Evolutionary conservation across 2,888 invertebrate species (phyloP).

Genomic region (Gastracanthus pulcherrimus): DNA sequence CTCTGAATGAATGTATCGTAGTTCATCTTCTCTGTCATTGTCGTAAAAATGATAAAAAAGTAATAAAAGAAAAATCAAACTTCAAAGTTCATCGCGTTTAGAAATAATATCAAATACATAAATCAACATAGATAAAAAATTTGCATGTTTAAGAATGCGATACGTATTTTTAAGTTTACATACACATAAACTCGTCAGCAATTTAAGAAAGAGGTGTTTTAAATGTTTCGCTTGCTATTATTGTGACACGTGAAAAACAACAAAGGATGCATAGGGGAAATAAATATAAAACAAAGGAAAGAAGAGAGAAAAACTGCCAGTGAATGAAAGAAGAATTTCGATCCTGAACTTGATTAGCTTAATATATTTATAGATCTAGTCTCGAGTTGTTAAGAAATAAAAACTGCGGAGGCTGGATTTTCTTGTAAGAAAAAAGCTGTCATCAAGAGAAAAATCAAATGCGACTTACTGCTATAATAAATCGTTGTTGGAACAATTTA

Average conservation of each 20-base stretch:
- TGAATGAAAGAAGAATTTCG: slow-evolving; percentile 41
- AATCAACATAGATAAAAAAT: slow-evolving; percentile 48
- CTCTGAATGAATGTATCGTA: slow-evolving; percentile 50
- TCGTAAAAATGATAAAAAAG: slow-evolving; percentile 18
- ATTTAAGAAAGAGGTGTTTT: slow-evolving; percentile 50
- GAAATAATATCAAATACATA: slow-evolving; percentile 48
- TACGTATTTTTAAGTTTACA: slow-evolving; percentile 51
- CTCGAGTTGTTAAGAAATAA: slow-evolving; percentile 42
- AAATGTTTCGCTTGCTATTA: slow-evolving; percentile 57
- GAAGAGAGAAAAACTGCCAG: slow-evolving; percentile 47
- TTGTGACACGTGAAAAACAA: slow-evolving; percentile 49
- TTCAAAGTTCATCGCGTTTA: slow-evolving; percentile 46
- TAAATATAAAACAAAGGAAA: slow-evolving; percentile 27
- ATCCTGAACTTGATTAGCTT: slow-evolving; percentile 51
- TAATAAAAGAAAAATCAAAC: slow-evolving; percentile 46
- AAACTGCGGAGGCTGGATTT: slow-evolving; percentile 51
- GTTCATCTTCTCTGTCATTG: slow-evolving; percentile 51
- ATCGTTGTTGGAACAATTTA: slow-evolving; percentile 58
- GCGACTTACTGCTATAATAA: slow-evolving; percentile 59
- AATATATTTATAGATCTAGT: slow-evolving; percentile 57
- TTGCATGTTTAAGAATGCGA: slow-evolving; percentile 49
- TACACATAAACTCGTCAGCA: slow-evolving; percentile 38
- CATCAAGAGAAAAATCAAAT: slow-evolving; percentile 57
- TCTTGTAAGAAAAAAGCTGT: slow-evolving; percentile 54
- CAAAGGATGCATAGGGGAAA: slow-evolving; percentile 34